Base-by-base conservation (phyloP, 2,888 invertebrate species). In the Netelia virgata region DNA sequence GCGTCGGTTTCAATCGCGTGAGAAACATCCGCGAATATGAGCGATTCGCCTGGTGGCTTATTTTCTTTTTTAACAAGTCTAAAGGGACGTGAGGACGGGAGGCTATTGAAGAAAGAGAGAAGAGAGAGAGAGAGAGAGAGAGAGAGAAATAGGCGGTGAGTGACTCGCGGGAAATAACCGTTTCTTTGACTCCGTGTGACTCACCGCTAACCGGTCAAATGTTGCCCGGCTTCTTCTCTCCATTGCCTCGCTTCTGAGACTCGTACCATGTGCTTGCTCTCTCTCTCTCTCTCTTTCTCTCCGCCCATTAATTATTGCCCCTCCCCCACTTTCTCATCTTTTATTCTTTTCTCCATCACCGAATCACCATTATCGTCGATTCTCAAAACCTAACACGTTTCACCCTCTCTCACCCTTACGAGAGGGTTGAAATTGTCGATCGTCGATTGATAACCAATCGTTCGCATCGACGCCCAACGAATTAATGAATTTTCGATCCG, bases 181-280 rank as follows among this genome's bases (percentile, higher is more conserved):
- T 70, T 74, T 68, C 79, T 83, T 81, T 85, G 82, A 81, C 59
- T 70, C 63, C 14, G 74, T 69, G 79, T 91, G 91, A 91, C 90
- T 91, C 90, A 90, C 36, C 36, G 36, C 88, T 87, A 88, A 88
- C 87, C 87, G 90, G 91, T 91, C 90, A 91, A 91, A 90, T 90
- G 90, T 88, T 88, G 90, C 90, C 90, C 90, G 91, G 90, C 90
- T 86, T 87, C 86, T 57, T 36, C 75, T 72, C 75, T 80, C 68
- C 69, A 61, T 47, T 66, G 66, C 66, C 77, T 86, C 59, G 10
- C 63, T 68, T 72, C 64, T 63, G 77, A 70, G 23, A 73, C 74
- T 75, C 64, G 69, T 43, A 23, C n/a, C 57, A 57, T 73, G 66
- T 53, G 57, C 50, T 63, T n/a, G 68, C 36, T 75, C 36, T 61